These are phyloP conservation scores for Sitophilus oryzae DNA, from an alignment of 1,140 invertebrate species.

Conservation along the genomic window DNA sequence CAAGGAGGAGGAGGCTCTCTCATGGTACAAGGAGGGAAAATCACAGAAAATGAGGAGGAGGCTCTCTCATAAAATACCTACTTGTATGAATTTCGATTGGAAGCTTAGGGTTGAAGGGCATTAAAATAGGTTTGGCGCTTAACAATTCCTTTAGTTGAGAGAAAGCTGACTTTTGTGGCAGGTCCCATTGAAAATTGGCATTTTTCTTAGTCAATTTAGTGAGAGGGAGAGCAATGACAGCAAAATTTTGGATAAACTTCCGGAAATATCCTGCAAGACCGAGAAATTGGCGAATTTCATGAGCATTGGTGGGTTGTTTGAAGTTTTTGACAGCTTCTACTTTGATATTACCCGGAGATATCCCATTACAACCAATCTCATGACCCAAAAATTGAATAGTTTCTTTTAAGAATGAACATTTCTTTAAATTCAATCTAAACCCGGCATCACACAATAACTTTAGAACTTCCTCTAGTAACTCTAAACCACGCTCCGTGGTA, in stretches of 20 bases:
- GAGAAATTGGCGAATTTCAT: constrained; percentile 32
- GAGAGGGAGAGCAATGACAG: constrained; percentile 6
- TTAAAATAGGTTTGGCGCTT: neutral
- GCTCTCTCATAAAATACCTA: constrained; percentile 13
- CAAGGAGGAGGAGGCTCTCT: too few relatives aligned
- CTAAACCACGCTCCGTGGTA: neutral
- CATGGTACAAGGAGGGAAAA: too few relatives aligned
- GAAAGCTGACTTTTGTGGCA: constrained; percentile 3
- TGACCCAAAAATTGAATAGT: constrained; percentile 36
- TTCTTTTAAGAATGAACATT: constrained; percentile 35
- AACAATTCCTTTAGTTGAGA: constrained; percentile 3
- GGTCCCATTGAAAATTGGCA: neutral
- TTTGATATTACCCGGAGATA: constrained; percentile 36
- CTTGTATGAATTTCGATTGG: constrained; percentile 1
- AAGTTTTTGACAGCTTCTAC: constrained; percentile 34
- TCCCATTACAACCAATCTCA: constrained; percentile 26
- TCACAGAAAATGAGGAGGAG: too few relatives aligned
- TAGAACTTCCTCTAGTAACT: constrained; percentile 4
- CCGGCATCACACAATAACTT: neutral
- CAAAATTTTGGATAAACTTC: constrained; percentile 30
- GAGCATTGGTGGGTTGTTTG: constrained; percentile 34
- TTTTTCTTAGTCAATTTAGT: constrained; percentile 18
- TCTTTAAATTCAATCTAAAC: constrained; percentile 37
- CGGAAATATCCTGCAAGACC: constrained; percentile 39
- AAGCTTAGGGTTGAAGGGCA: neutral